phyloP scores from a whole-genome alignment of 2,113 vertebrate genomes.

The Dipodomys merriami region DNA sequence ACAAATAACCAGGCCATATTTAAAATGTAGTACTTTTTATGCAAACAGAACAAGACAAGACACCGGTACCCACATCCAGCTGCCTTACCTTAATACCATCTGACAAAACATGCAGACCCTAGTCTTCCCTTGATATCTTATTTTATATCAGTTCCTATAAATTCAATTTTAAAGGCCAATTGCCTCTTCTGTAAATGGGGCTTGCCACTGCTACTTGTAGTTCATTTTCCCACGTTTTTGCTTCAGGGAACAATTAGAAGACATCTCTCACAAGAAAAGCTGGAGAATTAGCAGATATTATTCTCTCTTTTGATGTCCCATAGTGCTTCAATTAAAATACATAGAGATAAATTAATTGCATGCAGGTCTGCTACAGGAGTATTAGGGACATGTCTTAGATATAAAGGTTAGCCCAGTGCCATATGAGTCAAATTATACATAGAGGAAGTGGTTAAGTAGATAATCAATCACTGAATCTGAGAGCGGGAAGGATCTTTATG shows the following conservation, averaged over 20 bases:
- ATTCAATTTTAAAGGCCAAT: neutral
- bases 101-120: neutral
- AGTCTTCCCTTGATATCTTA: neutral
- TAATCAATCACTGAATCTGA: neutral
- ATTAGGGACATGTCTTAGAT: neutral
- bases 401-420: neutral
- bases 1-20: neutral
- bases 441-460: slow-evolving; percentile 12
- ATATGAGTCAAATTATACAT: neutral
- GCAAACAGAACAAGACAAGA: slow-evolving; percentile 2
- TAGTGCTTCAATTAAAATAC: neutral
- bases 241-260: neutral
- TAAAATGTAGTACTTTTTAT: neutral
- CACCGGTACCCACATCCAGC: neutral
- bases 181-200: neutral
- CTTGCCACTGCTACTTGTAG: neutral
- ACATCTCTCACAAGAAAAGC: neutral
- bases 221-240: neutral
- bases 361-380: neutral
- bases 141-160: neutral
- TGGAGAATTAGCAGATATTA: neutral
- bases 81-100: neutral
- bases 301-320: neutral
- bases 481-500: neutral
- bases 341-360: neutral